Evolutionary conservation across 2,113 vertebrate species (phyloP).

Genomic region (Canis aureus): DNA sequence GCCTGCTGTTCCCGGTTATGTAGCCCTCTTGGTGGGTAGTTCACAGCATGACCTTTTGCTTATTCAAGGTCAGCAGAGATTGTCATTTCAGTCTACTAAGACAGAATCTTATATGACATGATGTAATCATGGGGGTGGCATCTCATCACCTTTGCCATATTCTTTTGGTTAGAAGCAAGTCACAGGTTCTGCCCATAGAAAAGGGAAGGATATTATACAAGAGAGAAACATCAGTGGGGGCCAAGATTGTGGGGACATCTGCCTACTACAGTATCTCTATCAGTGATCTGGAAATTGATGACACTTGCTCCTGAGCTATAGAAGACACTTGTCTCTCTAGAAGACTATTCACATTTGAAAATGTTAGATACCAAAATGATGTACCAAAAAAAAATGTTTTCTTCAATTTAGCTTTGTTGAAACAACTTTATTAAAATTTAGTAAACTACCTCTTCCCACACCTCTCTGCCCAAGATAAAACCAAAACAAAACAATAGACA

Average conservation of each 20-base stretch:
- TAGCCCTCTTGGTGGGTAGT: not conserved
- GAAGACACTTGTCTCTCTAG: not conserved
- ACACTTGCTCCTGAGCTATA: not conserved
- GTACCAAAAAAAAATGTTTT: not conserved
- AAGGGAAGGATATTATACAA: not conserved
- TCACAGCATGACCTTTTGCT: not conserved
- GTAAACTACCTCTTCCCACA: not conserved
- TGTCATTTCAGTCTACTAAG: not conserved
- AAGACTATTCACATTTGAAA: not conserved
- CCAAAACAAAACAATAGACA: not conserved
- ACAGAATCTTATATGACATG: not conserved
- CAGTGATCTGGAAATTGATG: not conserved
- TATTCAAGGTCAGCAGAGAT: not conserved
- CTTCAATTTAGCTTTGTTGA: conserved; percentile 1
- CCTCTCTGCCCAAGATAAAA: not conserved
- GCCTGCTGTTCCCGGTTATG: not conserved
- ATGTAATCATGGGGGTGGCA: not conserved
- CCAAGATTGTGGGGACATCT: not conserved
- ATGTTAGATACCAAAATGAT: not conserved
- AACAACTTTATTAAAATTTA: conserved; percentile 30
- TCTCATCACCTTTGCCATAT: not conserved
- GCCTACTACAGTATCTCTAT: not conserved
- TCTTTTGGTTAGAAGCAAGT: not conserved
- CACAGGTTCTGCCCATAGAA: not conserved
- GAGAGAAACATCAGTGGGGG: not conserved